A percentile compares a stretch with the other conserved stretches of the same genome.
Evolutionary conservation across 1,140 invertebrate species (phyloP).

Genomic region (Halesus radiatus): DNA sequence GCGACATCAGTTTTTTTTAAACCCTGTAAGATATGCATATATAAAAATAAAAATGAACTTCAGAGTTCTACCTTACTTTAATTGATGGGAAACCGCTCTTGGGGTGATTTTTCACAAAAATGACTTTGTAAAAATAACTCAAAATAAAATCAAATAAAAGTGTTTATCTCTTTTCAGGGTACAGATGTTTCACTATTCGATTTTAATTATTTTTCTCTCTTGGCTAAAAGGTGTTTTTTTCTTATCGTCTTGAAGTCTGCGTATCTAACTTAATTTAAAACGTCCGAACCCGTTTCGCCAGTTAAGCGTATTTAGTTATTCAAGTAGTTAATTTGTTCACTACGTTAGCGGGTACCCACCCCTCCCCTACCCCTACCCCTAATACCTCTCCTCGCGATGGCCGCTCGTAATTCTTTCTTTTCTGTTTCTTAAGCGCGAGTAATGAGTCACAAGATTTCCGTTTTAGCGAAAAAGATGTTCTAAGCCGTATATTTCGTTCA

Average conservation of each 20-base stretch:
- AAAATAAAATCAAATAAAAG: no score
- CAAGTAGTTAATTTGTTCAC: slow-evolving; percentile 54
- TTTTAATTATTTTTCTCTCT: no score
- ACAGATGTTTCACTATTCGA: no score
- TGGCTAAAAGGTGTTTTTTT: no score
- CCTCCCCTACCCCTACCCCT: slow-evolving; percentile 20
- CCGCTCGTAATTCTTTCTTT: slow-evolving; percentile 56
- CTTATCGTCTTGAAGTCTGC: slow-evolving; percentile 20
- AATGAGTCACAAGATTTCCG: slow-evolving; percentile 58
- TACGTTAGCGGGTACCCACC: slow-evolving; percentile 17
- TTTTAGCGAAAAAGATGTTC: slow-evolving; percentile 59
- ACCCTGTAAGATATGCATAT: no score
- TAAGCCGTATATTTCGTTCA: slow-evolving; percentile 51
- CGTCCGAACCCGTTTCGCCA: slow-evolving; percentile 45
- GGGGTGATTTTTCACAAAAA: no score
- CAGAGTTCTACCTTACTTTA: no score
- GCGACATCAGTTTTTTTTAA: no score
- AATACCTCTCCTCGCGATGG: slow-evolving; percentile 32
- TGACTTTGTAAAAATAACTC: no score
- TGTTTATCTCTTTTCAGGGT: no score
- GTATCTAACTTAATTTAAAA: slow-evolving; percentile 49
- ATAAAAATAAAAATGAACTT: no score
- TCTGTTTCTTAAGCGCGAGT: slow-evolving; percentile 58
- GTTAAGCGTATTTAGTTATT: slow-evolving; percentile 55
- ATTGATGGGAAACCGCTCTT: no score